These are phyloP conservation scores for Triops longicaudatus DNA, from an alignment of 1,140 invertebrate genomes.

Conservation along the genomic window DNA sequence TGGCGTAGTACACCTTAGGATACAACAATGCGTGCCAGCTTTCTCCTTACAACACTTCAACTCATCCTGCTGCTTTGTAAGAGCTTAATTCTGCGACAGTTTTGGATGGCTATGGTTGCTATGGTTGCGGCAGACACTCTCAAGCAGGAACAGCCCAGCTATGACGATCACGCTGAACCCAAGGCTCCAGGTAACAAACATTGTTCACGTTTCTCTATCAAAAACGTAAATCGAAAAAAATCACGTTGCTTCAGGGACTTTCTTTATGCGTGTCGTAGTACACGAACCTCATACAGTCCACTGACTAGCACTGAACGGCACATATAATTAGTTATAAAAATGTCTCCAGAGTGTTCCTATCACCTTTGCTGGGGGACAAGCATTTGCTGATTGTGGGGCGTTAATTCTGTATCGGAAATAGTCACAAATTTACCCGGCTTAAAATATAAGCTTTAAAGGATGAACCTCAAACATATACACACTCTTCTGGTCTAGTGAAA, in stretches of 20 bases:
- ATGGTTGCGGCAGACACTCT: conserved; percentile 5
- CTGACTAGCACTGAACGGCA: too few species aligned
- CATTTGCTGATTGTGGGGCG: too few species aligned
- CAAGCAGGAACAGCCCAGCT: neutral
- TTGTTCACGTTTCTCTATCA: neutral
- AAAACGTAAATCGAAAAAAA: neutral
- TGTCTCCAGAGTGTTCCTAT: too few species aligned
- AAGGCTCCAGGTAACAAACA: neutral
- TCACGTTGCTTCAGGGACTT: neutral
- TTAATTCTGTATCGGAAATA: too few species aligned
- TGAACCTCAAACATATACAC: too few species aligned
- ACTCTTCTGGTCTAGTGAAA: too few species aligned
- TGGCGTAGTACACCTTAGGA: neutral
- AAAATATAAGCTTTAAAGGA: too few species aligned
- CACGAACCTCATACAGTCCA: too few species aligned
- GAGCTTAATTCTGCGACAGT: conserved; percentile 3
- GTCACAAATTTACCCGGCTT: too few species aligned
- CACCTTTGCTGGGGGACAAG: too few species aligned
- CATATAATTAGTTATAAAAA: too few species aligned
- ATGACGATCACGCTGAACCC: neutral
- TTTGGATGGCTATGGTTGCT: neutral
- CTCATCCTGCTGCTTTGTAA: conserved; percentile 6
- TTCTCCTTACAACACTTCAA: neutral
- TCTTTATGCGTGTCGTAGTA: too few species aligned
- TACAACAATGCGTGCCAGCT: neutral